A percentile compares a stretch with the other conserved stretches of the same genome.
Conservation (phyloP, 2,888 invertebrate species). For the Bombylius discolor region DNA sequence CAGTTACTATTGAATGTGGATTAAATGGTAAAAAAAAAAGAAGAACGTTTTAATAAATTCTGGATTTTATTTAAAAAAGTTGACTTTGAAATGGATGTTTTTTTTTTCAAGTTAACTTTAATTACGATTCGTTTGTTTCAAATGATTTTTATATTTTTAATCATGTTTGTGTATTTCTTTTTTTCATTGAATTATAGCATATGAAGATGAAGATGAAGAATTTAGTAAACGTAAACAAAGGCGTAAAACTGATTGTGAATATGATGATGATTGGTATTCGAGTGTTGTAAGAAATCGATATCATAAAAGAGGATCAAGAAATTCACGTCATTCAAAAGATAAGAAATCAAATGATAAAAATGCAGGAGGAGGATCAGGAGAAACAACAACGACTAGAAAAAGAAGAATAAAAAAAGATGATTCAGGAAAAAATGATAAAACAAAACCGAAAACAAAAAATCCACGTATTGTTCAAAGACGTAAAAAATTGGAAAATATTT, state of each 20-base stretch:
- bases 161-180: background rate
- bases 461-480: background rate
- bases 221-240: constrained; percentile 30
- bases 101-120: too few relatives aligned
- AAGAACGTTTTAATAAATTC: background rate
- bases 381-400: background rate
- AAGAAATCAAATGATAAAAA: constrained; percentile 22
- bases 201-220: constrained; percentile 29
- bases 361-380: constrained; percentile 15
- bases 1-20: background rate
- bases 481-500: background rate
- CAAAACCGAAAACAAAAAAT: background rate
- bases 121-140: background rate
- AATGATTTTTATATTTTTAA: background rate
- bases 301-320: constrained; percentile 10
- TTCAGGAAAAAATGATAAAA: too few relatives aligned
- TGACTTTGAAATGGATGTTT: too few relatives aligned
- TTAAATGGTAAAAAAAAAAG: background rate
- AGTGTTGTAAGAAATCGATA: constrained; percentile 17
- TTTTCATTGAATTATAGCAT: constrained; percentile 17
- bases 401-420: too few relatives aligned
- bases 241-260: constrained; percentile 33
- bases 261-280: constrained; percentile 36
- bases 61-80: too few relatives aligned
- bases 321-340: constrained; percentile 12